Percentiles rank a stretch among this genome's conserved stretches.
These are phyloP conservation scores for Melanargia galathea DNA, from an alignment of 2,888 invertebrate genomes.

Conservation along the genomic window DNA sequence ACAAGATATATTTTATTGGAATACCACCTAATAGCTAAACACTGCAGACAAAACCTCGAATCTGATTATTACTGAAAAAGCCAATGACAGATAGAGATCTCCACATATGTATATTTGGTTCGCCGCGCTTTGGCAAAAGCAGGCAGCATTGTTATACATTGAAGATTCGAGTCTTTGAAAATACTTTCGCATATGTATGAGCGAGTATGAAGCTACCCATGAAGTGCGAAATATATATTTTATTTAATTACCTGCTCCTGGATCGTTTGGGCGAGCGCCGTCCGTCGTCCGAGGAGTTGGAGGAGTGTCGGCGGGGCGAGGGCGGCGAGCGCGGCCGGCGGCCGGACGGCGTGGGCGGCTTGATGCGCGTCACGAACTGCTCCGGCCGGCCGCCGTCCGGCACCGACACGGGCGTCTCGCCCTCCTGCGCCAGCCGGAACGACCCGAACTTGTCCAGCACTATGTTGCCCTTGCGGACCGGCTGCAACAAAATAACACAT, in stretches of 20 bases:
- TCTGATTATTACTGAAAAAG: too few species aligned
- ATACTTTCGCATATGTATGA: too few species aligned
- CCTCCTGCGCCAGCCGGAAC: slow-evolving; percentile 84
- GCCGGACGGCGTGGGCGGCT: slow-evolving; percentile 66
- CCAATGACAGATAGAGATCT: too few species aligned
- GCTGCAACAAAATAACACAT: slow-evolving; percentile 33
- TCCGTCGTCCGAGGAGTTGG: slow-evolving; percentile 65
- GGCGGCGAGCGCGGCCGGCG: slow-evolving; percentile 74
- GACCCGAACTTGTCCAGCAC: slow-evolving; percentile 89
- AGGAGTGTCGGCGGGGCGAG: slow-evolving; percentile 71
- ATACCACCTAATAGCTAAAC: too few species aligned
- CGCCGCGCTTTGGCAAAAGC: too few species aligned
- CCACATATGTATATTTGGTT: too few species aligned
- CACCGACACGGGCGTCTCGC: slow-evolving; percentile 74
- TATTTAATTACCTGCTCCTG: slow-evolving; percentile 62
- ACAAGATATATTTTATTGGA: too few species aligned
- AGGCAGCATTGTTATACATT: too few species aligned
- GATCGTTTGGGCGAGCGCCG: slow-evolving; percentile 64
- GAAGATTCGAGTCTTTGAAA: too few species aligned
- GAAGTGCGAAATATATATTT: not conserved
- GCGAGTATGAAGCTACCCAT: too few species aligned
- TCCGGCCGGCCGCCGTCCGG: slow-evolving; percentile 76
- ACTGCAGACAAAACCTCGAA: too few species aligned
- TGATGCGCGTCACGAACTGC: slow-evolving; percentile 78
- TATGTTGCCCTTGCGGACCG: slow-evolving; percentile 81